Conservation (phyloP, 2,888 invertebrate genomes). For the Trachelus troglodyta region DNA sequence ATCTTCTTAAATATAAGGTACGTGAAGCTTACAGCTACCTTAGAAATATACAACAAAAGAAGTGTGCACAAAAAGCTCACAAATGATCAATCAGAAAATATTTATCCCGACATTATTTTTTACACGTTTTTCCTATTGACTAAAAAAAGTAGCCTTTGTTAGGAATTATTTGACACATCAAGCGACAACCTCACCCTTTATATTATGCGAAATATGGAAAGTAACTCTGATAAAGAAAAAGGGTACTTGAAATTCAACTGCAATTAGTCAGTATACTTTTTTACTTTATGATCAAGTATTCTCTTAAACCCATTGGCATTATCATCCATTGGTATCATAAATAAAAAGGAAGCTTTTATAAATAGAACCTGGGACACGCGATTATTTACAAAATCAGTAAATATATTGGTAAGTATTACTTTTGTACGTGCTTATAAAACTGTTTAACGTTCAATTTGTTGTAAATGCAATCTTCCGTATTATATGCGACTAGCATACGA, state of each 20-base stretch:
- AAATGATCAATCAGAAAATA: background rate
- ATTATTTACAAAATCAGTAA: background rate
- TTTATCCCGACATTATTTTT: background rate
- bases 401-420: background rate
- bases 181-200: background rate
- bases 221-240: too few species aligned
- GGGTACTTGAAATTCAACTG: too few species aligned
- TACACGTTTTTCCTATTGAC: background rate
- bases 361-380: background rate
- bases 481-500: background rate
- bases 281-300: background rate
- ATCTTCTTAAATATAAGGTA: background rate
- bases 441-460: background rate
- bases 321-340: background rate
- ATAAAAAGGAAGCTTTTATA: background rate
- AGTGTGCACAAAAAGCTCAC: background rate
- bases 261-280: background rate
- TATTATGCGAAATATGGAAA: background rate
- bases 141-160: background rate
- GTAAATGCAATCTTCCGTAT: background rate
- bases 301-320: background rate
- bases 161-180: background rate
- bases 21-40: background rate
- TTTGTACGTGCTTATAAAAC: background rate
- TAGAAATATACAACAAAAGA: background rate